Percentiles rank a stretch among this genome's conserved stretches.
Conservation (phyloP, 2,888 invertebrate species). For the Chironomus riparius region DNA sequence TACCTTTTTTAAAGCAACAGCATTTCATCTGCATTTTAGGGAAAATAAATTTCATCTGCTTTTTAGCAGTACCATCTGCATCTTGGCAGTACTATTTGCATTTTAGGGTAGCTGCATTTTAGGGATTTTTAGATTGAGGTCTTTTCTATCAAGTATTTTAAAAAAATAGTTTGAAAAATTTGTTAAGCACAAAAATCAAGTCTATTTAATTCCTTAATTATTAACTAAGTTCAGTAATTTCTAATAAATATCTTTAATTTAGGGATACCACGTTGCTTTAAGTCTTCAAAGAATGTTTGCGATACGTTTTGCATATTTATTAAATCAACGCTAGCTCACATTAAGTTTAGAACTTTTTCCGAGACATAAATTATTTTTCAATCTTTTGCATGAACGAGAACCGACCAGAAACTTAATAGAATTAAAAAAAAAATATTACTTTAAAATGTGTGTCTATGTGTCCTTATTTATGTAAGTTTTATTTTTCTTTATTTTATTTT, state of each 20-base stretch:
- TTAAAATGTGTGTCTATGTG: conserved; percentile 1
- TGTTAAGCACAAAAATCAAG: neutral
- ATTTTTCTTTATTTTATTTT: neutral
- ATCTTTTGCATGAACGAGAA: neutral
- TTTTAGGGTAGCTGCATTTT: too few species aligned
- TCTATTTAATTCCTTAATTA: neutral
- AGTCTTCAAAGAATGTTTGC: conserved; percentile 65
- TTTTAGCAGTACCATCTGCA: too few species aligned
- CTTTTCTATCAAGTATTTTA: neutral
- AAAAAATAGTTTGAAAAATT: neutral
- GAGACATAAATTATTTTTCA: neutral
- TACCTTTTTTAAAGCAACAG: too few species aligned
- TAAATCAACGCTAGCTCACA: neutral
- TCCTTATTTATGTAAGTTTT: neutral
- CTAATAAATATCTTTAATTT: conserved; percentile 13
- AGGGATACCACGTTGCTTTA: conserved; percentile 59
- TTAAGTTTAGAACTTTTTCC: neutral
- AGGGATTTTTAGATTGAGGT: too few species aligned
- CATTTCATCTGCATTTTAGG: too few species aligned
- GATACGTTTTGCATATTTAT: conserved; percentile 47
- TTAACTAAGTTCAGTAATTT: neutral
- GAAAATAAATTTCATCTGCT: too few species aligned
- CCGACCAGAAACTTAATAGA: too few species aligned
- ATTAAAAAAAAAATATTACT: neutral
- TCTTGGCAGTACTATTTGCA: too few species aligned